phyloP scores from a whole-genome alignment of 2,888 invertebrate species.

The Myathropa florea region DNA sequence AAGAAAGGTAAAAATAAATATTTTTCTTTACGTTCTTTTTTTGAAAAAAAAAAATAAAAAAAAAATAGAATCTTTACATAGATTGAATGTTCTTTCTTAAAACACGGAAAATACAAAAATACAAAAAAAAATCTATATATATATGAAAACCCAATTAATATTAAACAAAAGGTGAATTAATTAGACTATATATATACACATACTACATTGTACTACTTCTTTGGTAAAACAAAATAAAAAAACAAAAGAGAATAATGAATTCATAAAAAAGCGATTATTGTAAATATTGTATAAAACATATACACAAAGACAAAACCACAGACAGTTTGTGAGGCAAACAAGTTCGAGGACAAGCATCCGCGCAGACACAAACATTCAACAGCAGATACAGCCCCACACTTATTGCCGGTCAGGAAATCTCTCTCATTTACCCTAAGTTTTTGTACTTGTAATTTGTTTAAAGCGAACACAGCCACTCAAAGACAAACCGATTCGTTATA shows the following conservation, averaged over 20 bases:
- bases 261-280: conserved; percentile 64
- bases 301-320: conserved; percentile 42
- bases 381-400: conserved; percentile 21
- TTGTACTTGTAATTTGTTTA: conserved; percentile 50
- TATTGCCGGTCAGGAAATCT: conserved; percentile 24
- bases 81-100: conserved; percentile 67
- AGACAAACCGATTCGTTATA: conserved; percentile 31
- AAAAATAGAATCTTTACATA: conserved; percentile 64
- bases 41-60: neutral
- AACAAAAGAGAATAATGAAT: conserved; percentile 22
- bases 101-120: conserved; percentile 44
- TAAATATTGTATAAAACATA: conserved; percentile 72
- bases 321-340: conserved; percentile 54
- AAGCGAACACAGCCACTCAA: conserved; percentile 8
- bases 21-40: conserved; percentile 56
- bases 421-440: conserved; percentile 62
- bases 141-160: conserved; percentile 53
- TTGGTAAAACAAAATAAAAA: conserved; percentile 60
- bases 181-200: conserved; percentile 64
- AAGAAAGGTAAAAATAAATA: conserved; percentile 39
- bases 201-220: conserved; percentile 70
- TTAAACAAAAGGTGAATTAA: conserved; percentile 45
- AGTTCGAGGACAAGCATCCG: neutral
- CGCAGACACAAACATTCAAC: conserved; percentile 13
- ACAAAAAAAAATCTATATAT: conserved; percentile 50